phyloP scores from a whole-genome alignment of 2,888 invertebrate genomes.

The Trissolcus japonicus region DNA sequence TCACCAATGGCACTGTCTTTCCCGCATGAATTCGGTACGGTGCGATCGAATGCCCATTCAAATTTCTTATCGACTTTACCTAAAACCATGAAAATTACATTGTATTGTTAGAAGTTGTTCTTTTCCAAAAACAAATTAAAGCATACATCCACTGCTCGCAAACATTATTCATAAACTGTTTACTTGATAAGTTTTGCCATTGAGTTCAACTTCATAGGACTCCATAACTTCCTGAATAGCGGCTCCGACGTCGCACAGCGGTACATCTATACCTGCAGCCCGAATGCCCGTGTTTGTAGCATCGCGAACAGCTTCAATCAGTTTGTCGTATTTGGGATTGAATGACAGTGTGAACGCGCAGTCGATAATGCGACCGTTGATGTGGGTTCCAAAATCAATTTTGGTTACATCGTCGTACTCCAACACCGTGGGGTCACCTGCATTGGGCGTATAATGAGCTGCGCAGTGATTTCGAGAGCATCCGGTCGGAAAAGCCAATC shows the following conservation, averaged over 20 bases:
- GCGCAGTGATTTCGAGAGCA: conserved; percentile 99
- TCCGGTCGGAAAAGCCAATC: conserved; percentile 96
- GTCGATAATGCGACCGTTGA: conserved; percentile 98
- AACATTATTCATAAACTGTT: conserved; percentile 5
- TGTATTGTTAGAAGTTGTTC: not conserved
- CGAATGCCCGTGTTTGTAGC: conserved; percentile 99
- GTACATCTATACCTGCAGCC: conserved; percentile 96
- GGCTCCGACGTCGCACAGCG: conserved; percentile 96
- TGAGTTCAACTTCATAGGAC: conserved; percentile 97
- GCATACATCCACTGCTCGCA: not conserved
- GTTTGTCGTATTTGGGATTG: conserved; percentile 95
- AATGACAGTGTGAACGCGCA: conserved; percentile 99
- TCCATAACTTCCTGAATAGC: conserved; percentile 99
- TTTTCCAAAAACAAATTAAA: not conserved
- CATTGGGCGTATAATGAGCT: conserved; percentile 99
- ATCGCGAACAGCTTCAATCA: conserved; percentile 96
- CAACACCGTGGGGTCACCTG: conserved; percentile 96
- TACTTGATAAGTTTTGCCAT: conserved; percentile 93
- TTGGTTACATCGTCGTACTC: conserved; percentile 98
- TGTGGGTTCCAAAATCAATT: conserved; percentile 98
- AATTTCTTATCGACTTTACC: conserved; percentile 97
- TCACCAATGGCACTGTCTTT: conserved; percentile 99
- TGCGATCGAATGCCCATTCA: conserved; percentile 99
- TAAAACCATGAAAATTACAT: conserved; percentile 35
- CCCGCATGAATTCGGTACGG: conserved; percentile 98